phyloP scores from a whole-genome alignment of 64 coral and sea anemone genomes.

The Pocillopora damicornis region DNA sequence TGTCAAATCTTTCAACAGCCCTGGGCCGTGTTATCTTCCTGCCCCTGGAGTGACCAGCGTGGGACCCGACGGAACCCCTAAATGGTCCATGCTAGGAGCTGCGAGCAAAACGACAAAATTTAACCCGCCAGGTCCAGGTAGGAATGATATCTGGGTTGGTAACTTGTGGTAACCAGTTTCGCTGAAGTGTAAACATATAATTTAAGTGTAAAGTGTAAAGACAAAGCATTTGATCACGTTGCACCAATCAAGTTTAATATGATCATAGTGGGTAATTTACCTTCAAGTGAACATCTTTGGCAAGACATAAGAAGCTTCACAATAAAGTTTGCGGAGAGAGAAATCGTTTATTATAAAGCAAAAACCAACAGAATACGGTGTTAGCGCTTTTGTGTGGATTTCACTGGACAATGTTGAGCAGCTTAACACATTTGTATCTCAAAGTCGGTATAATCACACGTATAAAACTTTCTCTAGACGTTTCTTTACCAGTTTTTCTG shows the following conservation, averaged over 20 bases:
- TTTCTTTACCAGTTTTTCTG: not conserved
- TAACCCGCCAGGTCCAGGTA: conserved; percentile 66
- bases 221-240: not conserved
- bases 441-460: not conserved
- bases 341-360: not conserved
- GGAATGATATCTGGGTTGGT: not conserved
- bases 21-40: conserved; percentile 48
- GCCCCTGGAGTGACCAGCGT: conserved; percentile 30
- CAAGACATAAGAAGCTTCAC: not conserved
- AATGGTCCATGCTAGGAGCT: conserved; percentile 59
- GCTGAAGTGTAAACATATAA: not conserved
- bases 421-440: not conserved
- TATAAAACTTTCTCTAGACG: not conserved
- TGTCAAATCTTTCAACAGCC: conserved; percentile 58
- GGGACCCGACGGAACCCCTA: conserved; percentile 55
- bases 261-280: no score
- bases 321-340: not conserved
- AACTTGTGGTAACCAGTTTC: not conserved
- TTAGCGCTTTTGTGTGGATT: not conserved
- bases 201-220: not conserved
- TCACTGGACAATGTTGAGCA: not conserved
- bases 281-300: not conserved
- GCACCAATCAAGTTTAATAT: not conserved
- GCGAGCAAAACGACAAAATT: conserved; percentile 43
- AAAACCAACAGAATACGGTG: not conserved